These are phyloP conservation scores for Drosophila pallidifrons DNA, from an alignment of 1,140 invertebrate species.

Conservation along the genomic window DNA sequence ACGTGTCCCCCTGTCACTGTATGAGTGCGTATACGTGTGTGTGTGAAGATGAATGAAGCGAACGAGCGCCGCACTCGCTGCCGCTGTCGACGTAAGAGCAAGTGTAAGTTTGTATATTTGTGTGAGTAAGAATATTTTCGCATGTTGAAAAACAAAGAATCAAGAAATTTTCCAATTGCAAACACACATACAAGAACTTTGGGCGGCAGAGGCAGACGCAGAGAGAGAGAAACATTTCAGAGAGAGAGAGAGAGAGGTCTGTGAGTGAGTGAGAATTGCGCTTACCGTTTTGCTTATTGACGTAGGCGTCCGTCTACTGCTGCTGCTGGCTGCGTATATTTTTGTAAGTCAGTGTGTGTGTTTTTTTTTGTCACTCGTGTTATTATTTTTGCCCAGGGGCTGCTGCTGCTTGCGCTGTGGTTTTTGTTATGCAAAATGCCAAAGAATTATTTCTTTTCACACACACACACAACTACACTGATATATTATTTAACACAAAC, in stretches of 20 bases:
- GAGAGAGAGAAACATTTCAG: not conserved
- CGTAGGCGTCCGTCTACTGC: constrained; percentile 63
- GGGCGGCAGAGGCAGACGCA: not conserved
- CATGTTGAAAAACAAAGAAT: constrained; percentile 56
- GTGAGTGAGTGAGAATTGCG: constrained; percentile 53
- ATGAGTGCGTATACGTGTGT: constrained; percentile 5
- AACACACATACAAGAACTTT: constrained; percentile 39
- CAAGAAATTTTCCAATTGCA: constrained; percentile 78
- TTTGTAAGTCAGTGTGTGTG: constrained; percentile 45
- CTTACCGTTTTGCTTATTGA: constrained; percentile 76
- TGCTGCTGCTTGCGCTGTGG: constrained; percentile 41
- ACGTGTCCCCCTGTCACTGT: not conserved
- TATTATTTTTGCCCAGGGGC: constrained; percentile 57
- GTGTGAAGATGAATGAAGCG: constrained; percentile 52
- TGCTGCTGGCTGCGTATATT: constrained; percentile 39
- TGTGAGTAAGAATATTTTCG: constrained; percentile 53
- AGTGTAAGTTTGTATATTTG: constrained; percentile 53
- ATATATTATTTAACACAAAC: constrained; percentile 53
- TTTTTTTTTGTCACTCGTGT: constrained; percentile 45
- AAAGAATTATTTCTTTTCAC: constrained; percentile 58
- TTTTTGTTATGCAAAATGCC: constrained; percentile 77
- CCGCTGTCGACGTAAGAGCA: constrained; percentile 41
- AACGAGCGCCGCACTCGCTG: constrained; percentile 26
- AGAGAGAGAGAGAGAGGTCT: constrained; percentile 4
- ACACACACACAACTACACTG: constrained; percentile 49